Evolutionary conservation across 2,797 vertebrate genomes (phyloP), one percentile per base, ranked within the genome.

Genomic region (Spinus olivaceus): DNA sequence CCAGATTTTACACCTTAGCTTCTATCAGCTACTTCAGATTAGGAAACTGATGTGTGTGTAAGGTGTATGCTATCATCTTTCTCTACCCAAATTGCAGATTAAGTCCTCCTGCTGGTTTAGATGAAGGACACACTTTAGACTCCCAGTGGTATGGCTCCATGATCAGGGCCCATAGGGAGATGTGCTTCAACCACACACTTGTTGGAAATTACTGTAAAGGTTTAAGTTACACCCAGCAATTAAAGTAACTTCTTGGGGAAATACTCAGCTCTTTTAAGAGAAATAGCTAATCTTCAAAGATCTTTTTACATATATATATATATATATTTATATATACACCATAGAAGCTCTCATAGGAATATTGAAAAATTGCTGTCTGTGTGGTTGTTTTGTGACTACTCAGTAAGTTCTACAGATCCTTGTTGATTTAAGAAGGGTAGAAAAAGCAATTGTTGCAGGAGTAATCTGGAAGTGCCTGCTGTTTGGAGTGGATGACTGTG

Each of bases 121-220:
- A 14, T 63, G n/a, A 53, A 54, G 28, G 46, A 13, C n/a, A n/a
- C 2, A 8, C 42, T 86, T 53, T 44, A 23, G 46, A 19, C 25
- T 83, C 15, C 56, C 28, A 0, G 9, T 41, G 18, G 50, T 27
- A n/a, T 0, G 2, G 51, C 22, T 49, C 30, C 28, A 2, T 2
- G 6, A 8, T 47, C 23, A 28, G 30, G 10, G 3, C 51, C 12
- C 23, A 17, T 35, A 64, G 28, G 28, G 49, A 42, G 23, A 47
- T 56, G 19, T 49, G 33, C 46, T 86, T 71, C 14, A 56, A 27
- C 60, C 44, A 64, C 33, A 15, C 18, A 46, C 21, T 63, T 54
- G 24, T 1, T 77, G 30, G 56, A 73, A 93, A 50, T 59, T 0
- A 35, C 24, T 57, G 4, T 57, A 57, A 79, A 63, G 42, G 24